Percentiles rank a stretch among this genome's conserved stretches.
Evolutionary conservation across 2,888 invertebrate species (phyloP).

Genomic region (Xylota segnis): DNA sequence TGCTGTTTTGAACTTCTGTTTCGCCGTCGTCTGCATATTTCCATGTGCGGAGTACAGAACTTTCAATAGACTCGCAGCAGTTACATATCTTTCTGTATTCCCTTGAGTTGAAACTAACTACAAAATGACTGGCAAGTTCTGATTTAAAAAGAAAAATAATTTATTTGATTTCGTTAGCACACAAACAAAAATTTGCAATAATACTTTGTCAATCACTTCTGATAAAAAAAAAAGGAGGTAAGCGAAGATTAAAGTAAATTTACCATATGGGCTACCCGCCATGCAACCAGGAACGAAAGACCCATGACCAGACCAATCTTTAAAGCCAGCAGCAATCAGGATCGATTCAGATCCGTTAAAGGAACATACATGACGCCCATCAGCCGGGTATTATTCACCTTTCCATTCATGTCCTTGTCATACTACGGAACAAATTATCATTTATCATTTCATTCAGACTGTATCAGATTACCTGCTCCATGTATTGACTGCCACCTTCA

Average conservation of each 20-base stretch:
- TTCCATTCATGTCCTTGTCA: slow-evolving; percentile 94
- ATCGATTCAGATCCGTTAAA: slow-evolving; percentile 90
- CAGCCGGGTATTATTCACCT: slow-evolving; percentile 89
- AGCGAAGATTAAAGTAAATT: slow-evolving; percentile 30
- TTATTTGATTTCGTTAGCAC: slow-evolving; percentile 29
- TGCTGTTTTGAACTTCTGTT: too few species aligned
- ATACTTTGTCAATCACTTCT: slow-evolving; percentile 10
- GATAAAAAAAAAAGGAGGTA: neutral
- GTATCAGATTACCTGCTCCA: slow-evolving; percentile 88
- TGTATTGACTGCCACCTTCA: slow-evolving; percentile 92
- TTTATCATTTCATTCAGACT: slow-evolving; percentile 14
- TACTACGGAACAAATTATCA: slow-evolving; percentile 86
- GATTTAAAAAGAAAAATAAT: slow-evolving; percentile 26
- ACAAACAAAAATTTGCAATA: slow-evolving; percentile 18
- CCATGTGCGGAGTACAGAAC: too few species aligned
- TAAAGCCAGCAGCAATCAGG: slow-evolving; percentile 81
- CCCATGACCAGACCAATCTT: slow-evolving; percentile 77
- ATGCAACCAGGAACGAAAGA: slow-evolving; percentile 78
- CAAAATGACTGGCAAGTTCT: neutral
- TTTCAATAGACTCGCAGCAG: too few species aligned
- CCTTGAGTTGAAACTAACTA: too few species aligned
- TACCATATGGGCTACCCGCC: slow-evolving; percentile 40
- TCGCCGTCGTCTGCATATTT: too few species aligned
- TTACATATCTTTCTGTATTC: too few species aligned
- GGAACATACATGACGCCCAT: slow-evolving; percentile 99